Percentiles rank a stretch among this genome's conserved stretches.
Conservation (phyloP, 2,113 vertebrate genomes). For the Pandion haliaetus region DNA sequence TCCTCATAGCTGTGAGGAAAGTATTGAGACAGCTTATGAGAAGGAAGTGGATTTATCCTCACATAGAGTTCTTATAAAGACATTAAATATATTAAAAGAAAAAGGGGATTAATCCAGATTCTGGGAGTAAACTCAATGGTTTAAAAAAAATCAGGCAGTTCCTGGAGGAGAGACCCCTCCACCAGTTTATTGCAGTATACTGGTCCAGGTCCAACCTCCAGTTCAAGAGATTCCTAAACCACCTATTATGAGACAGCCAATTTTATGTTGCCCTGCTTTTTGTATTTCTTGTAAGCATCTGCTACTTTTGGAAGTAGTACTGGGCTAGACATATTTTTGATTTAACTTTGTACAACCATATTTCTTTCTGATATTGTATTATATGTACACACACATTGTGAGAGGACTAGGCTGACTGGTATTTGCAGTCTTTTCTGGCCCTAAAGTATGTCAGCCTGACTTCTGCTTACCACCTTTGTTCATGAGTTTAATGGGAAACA, state of each 20-base stretch:
- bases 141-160: not conserved
- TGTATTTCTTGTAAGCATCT: not conserved
- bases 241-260: not conserved
- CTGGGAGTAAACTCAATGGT: not conserved
- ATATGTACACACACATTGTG: not conserved
- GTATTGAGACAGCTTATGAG: not conserved
- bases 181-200: not conserved
- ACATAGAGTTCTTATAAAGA: not conserved
- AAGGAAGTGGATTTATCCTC: slow-evolving; percentile 1
- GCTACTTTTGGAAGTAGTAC: not conserved
- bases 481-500: not conserved
- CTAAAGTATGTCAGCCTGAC: not conserved
- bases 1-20: slow-evolving; percentile 14
- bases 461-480: not conserved
- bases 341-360: not conserved
- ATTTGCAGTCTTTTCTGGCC: not conserved
- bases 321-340: not conserved
- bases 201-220: not conserved
- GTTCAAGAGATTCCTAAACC: not conserved
- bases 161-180: not conserved
- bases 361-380: not conserved
- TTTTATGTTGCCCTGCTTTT: not conserved
- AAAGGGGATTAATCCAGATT: not conserved
- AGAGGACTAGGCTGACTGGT: not conserved
- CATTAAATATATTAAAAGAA: not conserved